Evolutionary conservation across 2,888 invertebrate species (phyloP).

Genomic region (Galerucella nymphaeae): DNA sequence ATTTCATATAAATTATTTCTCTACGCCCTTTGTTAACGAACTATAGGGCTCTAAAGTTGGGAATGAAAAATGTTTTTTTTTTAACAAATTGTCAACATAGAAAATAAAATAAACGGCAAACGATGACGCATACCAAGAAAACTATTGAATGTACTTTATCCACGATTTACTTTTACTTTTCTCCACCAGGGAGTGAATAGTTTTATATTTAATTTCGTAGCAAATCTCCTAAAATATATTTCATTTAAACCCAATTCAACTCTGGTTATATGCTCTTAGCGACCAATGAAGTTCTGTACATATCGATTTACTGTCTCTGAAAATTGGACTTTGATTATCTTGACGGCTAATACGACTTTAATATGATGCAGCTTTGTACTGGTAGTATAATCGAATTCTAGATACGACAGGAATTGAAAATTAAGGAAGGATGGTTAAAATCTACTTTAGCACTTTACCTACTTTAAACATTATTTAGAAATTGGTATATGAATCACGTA

Average conservation of each 20-base stretch:
- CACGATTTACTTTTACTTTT: no score
- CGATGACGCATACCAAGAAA: no score
- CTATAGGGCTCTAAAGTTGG: no score
- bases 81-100: no score
- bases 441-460: not conserved
- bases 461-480: not conserved
- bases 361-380: conserved; percentile 20
- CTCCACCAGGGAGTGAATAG: no score
- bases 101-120: no score
- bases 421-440: not conserved
- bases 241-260: not conserved
- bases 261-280: not conserved
- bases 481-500: not conserved
- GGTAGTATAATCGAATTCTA: not conserved
- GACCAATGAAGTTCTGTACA: conserved; percentile 21
- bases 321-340: conserved; percentile 34
- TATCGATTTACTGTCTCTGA: conserved; percentile 31
- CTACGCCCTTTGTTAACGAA: no score
- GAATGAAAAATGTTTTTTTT: no score
- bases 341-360: conserved; percentile 24
- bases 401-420: not conserved
- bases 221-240: no score
- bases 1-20: no score
- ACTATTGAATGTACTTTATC: no score
- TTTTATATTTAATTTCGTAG: no score